These are phyloP conservation scores for Caerostris darwini DNA, from an alignment of 1,140 invertebrate species.

Conservation along the genomic window DNA sequence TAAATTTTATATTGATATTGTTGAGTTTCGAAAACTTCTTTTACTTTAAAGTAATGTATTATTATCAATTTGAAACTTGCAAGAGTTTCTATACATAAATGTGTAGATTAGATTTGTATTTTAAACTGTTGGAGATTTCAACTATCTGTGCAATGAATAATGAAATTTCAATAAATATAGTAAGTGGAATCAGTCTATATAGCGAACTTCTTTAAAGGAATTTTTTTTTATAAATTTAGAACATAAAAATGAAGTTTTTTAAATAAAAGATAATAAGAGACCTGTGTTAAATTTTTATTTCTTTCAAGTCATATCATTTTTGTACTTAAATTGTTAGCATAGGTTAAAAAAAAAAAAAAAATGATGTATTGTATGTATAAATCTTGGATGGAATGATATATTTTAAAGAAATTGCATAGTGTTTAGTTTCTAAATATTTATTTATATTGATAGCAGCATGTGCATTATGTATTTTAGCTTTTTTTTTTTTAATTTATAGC, in stretches of 20 bases:
- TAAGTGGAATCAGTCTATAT: too few species aligned
- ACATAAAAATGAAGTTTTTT: too few species aligned
- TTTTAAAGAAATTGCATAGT: not conserved
- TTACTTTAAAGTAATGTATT: not conserved
- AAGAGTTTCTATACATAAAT: constrained; percentile 8
- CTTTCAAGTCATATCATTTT: not conserved
- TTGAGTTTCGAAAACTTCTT: not conserved
- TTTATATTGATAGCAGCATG: not conserved
- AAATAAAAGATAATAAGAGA: too few species aligned
- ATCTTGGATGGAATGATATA: too few species aligned
- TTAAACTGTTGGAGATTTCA: not conserved
- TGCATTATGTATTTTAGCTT: not conserved
- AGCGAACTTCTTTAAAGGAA: too few species aligned
- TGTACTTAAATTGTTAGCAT: not conserved
- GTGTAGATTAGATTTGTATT: constrained; percentile 10
- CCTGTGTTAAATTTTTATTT: too few species aligned
- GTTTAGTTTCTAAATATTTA: not conserved
- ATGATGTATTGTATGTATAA: too few species aligned
- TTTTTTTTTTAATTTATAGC: not conserved
- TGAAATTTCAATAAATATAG: too few species aligned
- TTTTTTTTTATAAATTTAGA: too few species aligned
- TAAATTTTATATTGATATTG: not conserved
- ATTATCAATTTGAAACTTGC: not conserved
- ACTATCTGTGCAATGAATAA: too few species aligned
- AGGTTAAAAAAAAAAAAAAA: too few species aligned